Evolutionary conservation across 2,888 invertebrate species (phyloP).

Genomic region (Folsomia manolachei): DNA sequence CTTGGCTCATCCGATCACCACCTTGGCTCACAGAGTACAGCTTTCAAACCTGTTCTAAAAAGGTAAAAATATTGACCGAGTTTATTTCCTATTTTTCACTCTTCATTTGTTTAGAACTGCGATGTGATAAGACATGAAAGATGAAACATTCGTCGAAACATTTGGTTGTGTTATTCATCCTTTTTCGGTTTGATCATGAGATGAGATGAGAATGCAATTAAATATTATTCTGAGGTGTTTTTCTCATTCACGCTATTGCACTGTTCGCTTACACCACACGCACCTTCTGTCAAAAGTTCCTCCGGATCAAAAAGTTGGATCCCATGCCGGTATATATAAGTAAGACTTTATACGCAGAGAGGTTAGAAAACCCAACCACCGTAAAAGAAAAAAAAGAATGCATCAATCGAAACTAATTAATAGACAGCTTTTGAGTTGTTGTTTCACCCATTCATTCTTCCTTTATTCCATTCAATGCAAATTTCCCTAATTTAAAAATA

Average conservation of each 20-base stretch:
- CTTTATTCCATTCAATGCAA: slow-evolving; percentile 4
- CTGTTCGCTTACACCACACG: not conserved
- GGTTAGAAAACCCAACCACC: not conserved
- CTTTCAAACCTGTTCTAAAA: slow-evolving; percentile 87
- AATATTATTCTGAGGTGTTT: not conserved
- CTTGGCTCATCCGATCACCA: slow-evolving; percentile 55
- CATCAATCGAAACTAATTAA: slow-evolving; percentile 8
- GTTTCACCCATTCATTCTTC: not conserved
- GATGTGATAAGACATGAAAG: too few relatives aligned
- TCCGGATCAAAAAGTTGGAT: too few relatives aligned
- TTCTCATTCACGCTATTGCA: not conserved
- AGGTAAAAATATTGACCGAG: too few relatives aligned
- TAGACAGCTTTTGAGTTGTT: not conserved
- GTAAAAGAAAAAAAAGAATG: too few relatives aligned
- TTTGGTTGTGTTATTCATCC: not conserved
- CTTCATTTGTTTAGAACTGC: too few relatives aligned
- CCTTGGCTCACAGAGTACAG: slow-evolving; percentile 61
- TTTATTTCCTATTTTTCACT: too few relatives aligned
- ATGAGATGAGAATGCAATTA: not conserved
- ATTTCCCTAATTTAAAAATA: not conserved
- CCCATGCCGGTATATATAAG: too few relatives aligned
- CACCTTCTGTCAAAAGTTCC: not conserved
- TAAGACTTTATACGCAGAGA: not conserved
- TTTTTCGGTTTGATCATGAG: not conserved
- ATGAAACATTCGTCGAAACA: too few relatives aligned